These are phyloP conservation scores for Ochropacha duplaris DNA, from an alignment of 2,888 invertebrate species.

Conservation along the genomic window DNA sequence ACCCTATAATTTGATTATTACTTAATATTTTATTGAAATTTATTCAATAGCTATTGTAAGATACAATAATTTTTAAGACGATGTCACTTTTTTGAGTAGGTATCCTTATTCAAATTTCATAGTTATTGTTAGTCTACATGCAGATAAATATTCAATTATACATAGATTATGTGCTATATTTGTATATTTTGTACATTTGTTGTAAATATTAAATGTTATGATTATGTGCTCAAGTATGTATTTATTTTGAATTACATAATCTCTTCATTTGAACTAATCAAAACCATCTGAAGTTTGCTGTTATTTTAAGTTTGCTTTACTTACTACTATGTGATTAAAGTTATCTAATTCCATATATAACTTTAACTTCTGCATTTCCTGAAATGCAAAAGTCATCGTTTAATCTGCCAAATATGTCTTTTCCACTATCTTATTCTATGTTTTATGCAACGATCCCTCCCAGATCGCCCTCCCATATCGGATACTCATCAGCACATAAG, in stretches of 20 bases:
- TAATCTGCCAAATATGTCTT: not conserved
- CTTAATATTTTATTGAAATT: slow-evolving; percentile 3
- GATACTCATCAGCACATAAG: slow-evolving; percentile 19
- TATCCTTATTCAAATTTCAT: slow-evolving; percentile 7
- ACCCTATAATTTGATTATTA: slow-evolving; percentile 18
- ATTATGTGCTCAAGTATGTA: too few species aligned
- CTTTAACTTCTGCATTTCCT: not conserved
- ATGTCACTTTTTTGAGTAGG: not conserved
- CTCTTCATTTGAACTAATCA: too few species aligned
- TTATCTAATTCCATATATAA: too few species aligned
- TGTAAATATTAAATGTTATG: too few species aligned
- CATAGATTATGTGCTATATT: too few species aligned
- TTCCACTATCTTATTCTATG: not conserved
- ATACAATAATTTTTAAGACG: not conserved
- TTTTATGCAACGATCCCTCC: slow-evolving; percentile 20
- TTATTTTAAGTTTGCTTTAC: too few species aligned
- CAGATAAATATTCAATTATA: too few species aligned
- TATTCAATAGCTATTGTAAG: slow-evolving; percentile 23
- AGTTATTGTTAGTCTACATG: not conserved
- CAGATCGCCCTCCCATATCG: slow-evolving; percentile 45
- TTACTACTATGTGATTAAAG: too few species aligned
- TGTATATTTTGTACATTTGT: too few species aligned
- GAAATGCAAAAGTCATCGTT: too few species aligned
- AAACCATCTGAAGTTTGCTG: too few species aligned
- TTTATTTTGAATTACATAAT: too few species aligned